Evolutionary conservation across 2,888 invertebrate species (phyloP).

Genomic region (Diloba caeruleocephala): DNA sequence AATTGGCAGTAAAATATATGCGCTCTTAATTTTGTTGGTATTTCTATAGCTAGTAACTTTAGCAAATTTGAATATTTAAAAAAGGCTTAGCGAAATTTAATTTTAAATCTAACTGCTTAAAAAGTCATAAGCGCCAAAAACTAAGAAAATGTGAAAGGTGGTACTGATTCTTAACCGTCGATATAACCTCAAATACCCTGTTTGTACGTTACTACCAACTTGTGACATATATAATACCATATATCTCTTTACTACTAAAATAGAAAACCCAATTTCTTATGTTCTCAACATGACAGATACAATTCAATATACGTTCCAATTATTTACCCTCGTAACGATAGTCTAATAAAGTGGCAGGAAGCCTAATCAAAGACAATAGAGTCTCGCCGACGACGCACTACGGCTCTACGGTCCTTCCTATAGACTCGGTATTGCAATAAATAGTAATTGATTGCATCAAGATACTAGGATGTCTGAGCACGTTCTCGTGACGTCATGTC

Average conservation of each 20-base stretch:
- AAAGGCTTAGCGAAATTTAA: too few relatives aligned
- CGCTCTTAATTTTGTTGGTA: too few relatives aligned
- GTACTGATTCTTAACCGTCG: too few relatives aligned
- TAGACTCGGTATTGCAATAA: slow-evolving; percentile 59
- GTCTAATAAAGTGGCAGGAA: slow-evolving; percentile 51
- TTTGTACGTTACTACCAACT: too few relatives aligned
- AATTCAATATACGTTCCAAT: slow-evolving; percentile 45
- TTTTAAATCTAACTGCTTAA: too few relatives aligned
- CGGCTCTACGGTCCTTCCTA: slow-evolving; percentile 39
- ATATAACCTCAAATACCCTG: too few relatives aligned
- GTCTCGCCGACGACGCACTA: slow-evolving; percentile 42
- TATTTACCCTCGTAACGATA: slow-evolving; percentile 42
- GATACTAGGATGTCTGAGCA: slow-evolving; percentile 58
- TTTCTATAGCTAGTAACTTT: too few relatives aligned
- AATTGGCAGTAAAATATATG: too few relatives aligned
- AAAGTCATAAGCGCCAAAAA: too few relatives aligned
- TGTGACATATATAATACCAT: slow-evolving; percentile 8
- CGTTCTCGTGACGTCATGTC: slow-evolving; percentile 59
- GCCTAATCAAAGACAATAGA: slow-evolving; percentile 60
- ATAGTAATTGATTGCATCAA: slow-evolving; percentile 62
- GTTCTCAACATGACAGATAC: slow-evolving; percentile 36
- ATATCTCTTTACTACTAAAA: background rate
- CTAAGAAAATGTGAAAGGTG: too few relatives aligned
- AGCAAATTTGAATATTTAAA: too few relatives aligned
- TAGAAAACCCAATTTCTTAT: slow-evolving; percentile 21